Percentiles rank a stretch among this genome's conserved stretches.
Conservation (phyloP, 2,797 vertebrate genomes). For the Pempheris klunzingeri region DNA sequence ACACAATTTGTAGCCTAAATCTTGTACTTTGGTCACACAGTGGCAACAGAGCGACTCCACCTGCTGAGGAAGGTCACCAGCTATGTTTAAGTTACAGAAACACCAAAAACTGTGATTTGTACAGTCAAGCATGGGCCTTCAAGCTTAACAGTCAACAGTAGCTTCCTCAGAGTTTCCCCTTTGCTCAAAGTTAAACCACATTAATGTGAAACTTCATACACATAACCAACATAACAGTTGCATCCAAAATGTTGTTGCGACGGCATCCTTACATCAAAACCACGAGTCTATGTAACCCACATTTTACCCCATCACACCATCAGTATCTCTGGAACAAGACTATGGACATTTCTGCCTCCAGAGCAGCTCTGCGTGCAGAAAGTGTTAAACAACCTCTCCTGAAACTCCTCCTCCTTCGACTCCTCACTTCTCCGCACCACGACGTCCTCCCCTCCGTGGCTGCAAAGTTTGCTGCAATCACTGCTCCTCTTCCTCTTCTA, state of each 20-base stretch:
- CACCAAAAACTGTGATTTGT: not conserved
- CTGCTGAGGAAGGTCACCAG: not conserved
- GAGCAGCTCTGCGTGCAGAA: not conserved
- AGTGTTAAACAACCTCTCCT: conserved; percentile 15
- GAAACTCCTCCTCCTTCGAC: conserved; percentile 25
- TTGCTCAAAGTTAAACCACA: not conserved
- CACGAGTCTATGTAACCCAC: not conserved
- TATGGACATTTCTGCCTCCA: conserved; percentile 1
- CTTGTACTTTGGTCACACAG: not conserved
- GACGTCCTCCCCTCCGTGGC: conserved; percentile 10
- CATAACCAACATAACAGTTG: not conserved
- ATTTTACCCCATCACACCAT: not conserved
- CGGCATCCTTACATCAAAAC: not conserved
- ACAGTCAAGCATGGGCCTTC: not conserved
- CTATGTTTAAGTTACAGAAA: too few relatives aligned
- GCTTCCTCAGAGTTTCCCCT: not conserved
- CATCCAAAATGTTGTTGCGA: not conserved
- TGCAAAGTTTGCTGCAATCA: conserved; percentile 65
- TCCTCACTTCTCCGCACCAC: conserved; percentile 7
- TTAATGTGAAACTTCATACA: not conserved
- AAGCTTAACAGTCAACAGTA: not conserved
- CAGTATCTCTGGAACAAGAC: not conserved
- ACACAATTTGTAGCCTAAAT: not conserved
- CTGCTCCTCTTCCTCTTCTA: conserved; percentile 68
- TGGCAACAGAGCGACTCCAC: not conserved